These are phyloP conservation scores for Peromyscus attwateri DNA, from an alignment of 2,797 vertebrate species.

Conservation along the genomic window DNA sequence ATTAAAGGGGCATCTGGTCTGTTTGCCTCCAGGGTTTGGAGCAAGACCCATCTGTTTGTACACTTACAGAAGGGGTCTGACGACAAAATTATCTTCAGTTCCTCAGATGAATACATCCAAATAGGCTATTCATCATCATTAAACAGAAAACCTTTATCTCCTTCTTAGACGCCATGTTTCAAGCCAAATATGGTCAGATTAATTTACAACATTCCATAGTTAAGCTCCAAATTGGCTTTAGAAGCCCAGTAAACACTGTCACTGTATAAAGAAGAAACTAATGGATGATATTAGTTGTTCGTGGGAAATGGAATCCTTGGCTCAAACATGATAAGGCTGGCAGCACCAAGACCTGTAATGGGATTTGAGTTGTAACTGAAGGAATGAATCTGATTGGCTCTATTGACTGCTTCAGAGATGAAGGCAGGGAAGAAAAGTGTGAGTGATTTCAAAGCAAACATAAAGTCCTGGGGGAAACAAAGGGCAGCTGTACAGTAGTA, in stretches of 20 bases:
- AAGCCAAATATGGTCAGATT: slow-evolving; percentile 58
- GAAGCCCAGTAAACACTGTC: slow-evolving; percentile 58
- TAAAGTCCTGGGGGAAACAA: slow-evolving; percentile 21
- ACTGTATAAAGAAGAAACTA: slow-evolving; percentile 59
- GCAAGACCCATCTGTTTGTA: slow-evolving; percentile 72
- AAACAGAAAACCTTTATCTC: slow-evolving; percentile 70
- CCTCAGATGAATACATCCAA: slow-evolving; percentile 63
- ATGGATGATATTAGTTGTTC: slow-evolving; percentile 50
- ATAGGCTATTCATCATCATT: slow-evolving; percentile 72
- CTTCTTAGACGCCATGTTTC: slow-evolving; percentile 3
- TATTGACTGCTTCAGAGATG: not conserved
- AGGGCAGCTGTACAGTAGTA: not conserved
- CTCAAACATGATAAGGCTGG: slow-evolving; percentile 9
- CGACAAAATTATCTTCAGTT: slow-evolving; percentile 72
- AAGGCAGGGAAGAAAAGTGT: not conserved
- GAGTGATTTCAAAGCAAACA: slow-evolving; percentile 43
- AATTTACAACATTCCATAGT: slow-evolving; percentile 60
- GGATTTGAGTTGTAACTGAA: slow-evolving; percentile 56
- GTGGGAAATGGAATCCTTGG: slow-evolving; percentile 46
- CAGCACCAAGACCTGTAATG: slow-evolving; percentile 5
- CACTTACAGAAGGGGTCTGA: slow-evolving; percentile 45
- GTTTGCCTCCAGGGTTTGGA: slow-evolving; percentile 59
- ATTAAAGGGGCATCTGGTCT: slow-evolving; percentile 64
- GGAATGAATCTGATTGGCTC: slow-evolving; percentile 58
- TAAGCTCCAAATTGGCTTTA: slow-evolving; percentile 62